A percentile compares a stretch with the other conserved stretches of the same genome.
phyloP scores from a whole-genome alignment of 2,888 invertebrate species.

The Amphipoea lucens region DNA sequence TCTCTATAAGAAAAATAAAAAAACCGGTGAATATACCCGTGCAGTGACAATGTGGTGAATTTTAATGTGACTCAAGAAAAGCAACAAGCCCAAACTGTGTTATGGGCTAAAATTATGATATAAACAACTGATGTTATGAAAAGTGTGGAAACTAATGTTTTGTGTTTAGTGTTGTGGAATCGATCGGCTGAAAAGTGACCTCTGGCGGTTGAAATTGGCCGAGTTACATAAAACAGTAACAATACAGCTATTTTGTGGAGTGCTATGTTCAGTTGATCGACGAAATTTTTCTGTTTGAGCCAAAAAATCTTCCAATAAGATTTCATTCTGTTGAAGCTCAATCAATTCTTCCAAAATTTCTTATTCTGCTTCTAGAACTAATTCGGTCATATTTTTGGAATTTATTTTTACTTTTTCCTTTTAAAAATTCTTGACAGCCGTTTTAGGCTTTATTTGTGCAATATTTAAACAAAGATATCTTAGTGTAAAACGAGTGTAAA shows the following conservation, averaged over 20 bases:
- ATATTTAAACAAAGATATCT: conserved; percentile 69
- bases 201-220: conserved; percentile 75
- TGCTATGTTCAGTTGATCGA: conserved; percentile 64
- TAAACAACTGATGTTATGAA: conserved; percentile 69
- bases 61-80: conserved; percentile 58
- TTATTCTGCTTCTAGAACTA: conserved; percentile 29
- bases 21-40: conserved; percentile 47
- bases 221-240: conserved; percentile 71
- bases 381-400: conserved; percentile 20
- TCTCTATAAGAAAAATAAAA: conserved; percentile 65
- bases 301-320: conserved; percentile 74
- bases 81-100: conserved; percentile 55
- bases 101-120: conserved; percentile 61
- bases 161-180: conserved; percentile 73
- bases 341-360: conserved; percentile 61
- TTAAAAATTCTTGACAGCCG: conserved; percentile 36
- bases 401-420: conserved; percentile 9
- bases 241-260: conserved; percentile 67
- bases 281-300: conserved; percentile 54
- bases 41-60: conserved; percentile 67
- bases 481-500: conserved; percentile 61
- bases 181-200: conserved; percentile 81
- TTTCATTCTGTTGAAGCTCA: conserved; percentile 65
- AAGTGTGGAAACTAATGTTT: conserved; percentile 68
- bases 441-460: conserved; percentile 65